Conservation (phyloP, 2,113 vertebrate genomes). For the Dicaeum eximium region DNA sequence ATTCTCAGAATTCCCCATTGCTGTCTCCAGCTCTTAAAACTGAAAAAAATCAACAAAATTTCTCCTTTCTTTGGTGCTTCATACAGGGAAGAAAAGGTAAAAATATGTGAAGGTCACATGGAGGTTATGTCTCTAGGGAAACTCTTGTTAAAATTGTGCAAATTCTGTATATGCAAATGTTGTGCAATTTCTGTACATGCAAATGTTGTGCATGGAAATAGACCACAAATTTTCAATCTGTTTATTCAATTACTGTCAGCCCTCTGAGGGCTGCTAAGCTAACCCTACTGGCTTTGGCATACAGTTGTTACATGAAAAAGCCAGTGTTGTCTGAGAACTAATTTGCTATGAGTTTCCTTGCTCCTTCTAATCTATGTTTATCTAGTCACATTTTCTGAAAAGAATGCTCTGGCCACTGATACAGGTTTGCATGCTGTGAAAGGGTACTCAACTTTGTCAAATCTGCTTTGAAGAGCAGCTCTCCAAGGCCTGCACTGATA, state of each 20-base stretch:
- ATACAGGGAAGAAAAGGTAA: not conserved
- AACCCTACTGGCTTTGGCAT: not conserved
- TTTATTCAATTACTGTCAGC: not conserved
- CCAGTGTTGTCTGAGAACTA: not conserved
- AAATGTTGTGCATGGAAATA: slow-evolving; percentile 31
- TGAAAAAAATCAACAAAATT: not conserved
- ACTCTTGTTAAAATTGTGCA: not conserved
- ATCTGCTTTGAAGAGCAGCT: not conserved
- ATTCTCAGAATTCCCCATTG: not conserved
- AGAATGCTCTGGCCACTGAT: not conserved
- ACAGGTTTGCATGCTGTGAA: not conserved
- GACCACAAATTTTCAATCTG: not conserved
- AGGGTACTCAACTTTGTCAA: not conserved
- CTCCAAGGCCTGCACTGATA: not conserved
- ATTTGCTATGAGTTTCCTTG: not conserved
- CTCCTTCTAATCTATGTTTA: not conserved
- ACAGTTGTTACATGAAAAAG: not conserved
- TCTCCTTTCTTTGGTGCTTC: not conserved
- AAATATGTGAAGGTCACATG: not conserved
- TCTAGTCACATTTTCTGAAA: not conserved
- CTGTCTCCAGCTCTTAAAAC: not conserved
- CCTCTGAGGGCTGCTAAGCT: not conserved
- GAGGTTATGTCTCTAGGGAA: not conserved
- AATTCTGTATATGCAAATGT: slow-evolving; percentile 25
- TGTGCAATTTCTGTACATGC: not conserved